A percentile compares a stretch with the other conserved stretches of the same genome.
Evolutionary conservation across 2,797 vertebrate species (phyloP).

Genomic region (Acanthopagrus latus): DNA sequence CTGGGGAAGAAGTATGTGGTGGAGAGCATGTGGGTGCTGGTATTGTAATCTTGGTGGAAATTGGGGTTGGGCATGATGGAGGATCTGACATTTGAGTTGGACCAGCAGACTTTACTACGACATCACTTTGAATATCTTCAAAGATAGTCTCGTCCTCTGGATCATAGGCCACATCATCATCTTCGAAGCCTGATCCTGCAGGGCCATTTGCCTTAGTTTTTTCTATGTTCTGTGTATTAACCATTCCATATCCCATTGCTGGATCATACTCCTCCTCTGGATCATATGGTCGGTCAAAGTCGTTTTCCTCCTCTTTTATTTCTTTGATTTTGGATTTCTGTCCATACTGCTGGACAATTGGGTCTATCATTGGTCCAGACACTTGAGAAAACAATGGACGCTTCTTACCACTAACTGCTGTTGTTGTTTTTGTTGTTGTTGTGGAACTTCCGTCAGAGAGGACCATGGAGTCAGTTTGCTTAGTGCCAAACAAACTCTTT

Average conservation of each 20-base stretch:
- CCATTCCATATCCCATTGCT: slow-evolving; percentile 79
- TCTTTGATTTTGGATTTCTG: slow-evolving; percentile 88
- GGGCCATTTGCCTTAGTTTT: slow-evolving; percentile 64
- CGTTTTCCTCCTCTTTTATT: slow-evolving; percentile 82
- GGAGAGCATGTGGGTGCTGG: slow-evolving; percentile 26
- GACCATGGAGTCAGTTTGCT: slow-evolving; percentile 79
- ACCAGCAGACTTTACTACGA: slow-evolving; percentile 60
- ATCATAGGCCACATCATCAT: slow-evolving; percentile 95
- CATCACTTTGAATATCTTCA: slow-evolving; percentile 91
- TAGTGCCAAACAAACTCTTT: slow-evolving; percentile 91
- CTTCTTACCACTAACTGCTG: slow-evolving; percentile 60
- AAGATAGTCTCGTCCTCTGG: slow-evolving; percentile 96
- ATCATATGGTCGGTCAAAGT: slow-evolving; percentile 95
- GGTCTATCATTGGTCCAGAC: slow-evolving; percentile 87
- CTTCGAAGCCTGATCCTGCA: slow-evolving; percentile 68
- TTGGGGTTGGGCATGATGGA: slow-evolving; percentile 27
- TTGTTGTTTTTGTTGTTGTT: slow-evolving; percentile 36
- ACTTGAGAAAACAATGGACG: slow-evolving; percentile 58
- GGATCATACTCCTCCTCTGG: slow-evolving; percentile 96
- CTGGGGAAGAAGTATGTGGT: slow-evolving; percentile 37
- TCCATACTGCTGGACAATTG: slow-evolving; percentile 95
- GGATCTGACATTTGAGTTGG: slow-evolving; percentile 48
- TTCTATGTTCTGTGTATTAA: slow-evolving; percentile 59
- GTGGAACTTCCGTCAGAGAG: slow-evolving; percentile 69
- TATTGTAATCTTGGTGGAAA: slow-evolving; percentile 32